Evolutionary conservation across 2,888 invertebrate species (phyloP).

Genomic region (Rapana venosa): DNA sequence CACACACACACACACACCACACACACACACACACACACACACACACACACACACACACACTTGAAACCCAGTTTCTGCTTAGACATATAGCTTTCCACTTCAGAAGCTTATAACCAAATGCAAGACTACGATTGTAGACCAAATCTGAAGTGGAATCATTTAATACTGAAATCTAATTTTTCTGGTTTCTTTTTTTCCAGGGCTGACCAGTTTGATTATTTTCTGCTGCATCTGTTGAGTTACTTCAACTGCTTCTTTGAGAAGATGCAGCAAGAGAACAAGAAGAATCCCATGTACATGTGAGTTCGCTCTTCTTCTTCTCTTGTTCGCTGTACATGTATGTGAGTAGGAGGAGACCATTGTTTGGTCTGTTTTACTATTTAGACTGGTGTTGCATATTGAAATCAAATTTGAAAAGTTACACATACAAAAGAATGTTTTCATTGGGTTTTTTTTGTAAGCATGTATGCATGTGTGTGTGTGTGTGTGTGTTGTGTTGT

Average conservation of each 20-base stretch:
- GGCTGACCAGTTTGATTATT: constrained; percentile 74
- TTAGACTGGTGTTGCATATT: too few species aligned
- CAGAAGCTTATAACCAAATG: too few species aligned
- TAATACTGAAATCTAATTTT: too few species aligned
- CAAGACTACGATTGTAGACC: too few species aligned
- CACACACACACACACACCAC: constrained; percentile 1
- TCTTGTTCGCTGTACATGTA: constrained; percentile 78
- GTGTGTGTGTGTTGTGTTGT: not conserved
- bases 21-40: constrained; percentile 1
- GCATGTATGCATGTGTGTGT: not conserved
- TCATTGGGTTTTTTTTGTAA: not conserved
- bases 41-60: not conserved
- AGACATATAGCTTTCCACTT: too few species aligned
- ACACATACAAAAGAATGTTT: not conserved
- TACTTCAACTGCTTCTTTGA: constrained; percentile 78
- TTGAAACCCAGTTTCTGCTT: too few species aligned
- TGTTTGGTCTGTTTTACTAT: too few species aligned
- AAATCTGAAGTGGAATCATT: too few species aligned
- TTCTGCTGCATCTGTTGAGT: constrained; percentile 73
- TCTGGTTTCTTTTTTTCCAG: constrained; percentile 61
- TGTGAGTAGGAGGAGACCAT: constrained; percentile 52
- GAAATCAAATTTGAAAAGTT: too few species aligned
- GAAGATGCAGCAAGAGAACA: constrained; percentile 72
- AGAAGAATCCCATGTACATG: constrained; percentile 76
- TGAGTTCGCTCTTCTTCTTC: too few species aligned